phyloP scores from a whole-genome alignment of 2,113 vertebrate genomes.

The Sitta europaea region DNA sequence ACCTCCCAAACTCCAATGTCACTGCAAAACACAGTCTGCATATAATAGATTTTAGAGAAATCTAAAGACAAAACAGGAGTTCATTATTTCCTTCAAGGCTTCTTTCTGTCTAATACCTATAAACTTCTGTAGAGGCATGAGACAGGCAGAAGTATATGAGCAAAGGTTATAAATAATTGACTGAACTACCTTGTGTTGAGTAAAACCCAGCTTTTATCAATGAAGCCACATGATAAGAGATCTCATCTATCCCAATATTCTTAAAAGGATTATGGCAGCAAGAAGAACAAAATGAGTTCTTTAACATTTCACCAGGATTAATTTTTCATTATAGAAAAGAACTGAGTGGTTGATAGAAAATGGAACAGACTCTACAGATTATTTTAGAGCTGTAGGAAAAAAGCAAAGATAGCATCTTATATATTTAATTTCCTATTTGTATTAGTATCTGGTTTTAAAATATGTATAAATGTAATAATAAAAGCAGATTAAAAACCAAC shows the following conservation, averaged over 20 bases:
- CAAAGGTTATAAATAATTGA: constrained; percentile 34
- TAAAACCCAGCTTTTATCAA: not conserved
- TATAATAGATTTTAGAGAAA: not conserved
- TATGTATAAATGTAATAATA: not conserved
- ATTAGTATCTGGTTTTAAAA: constrained; percentile 19
- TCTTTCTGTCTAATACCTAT: not conserved
- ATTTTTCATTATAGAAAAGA: constrained; percentile 18
- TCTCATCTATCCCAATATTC: not conserved
- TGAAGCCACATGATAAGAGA: not conserved
- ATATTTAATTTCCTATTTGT: constrained; percentile 1
- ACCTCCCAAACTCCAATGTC: not conserved
- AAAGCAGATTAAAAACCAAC: not conserved
- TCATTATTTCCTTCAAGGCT: not conserved
- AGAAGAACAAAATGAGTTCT: constrained; percentile 13
- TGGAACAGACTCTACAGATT: not conserved
- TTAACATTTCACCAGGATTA: constrained; percentile 27
- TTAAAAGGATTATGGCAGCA: constrained; percentile 25
- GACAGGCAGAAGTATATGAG: not conserved
- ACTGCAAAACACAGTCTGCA: not conserved
- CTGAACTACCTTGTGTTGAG: not conserved
- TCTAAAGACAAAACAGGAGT: not conserved
- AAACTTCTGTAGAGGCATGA: not conserved
- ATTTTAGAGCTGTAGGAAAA: not conserved
- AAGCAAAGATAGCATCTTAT: not conserved
- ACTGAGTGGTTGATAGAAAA: constrained; percentile 30